Conservation (phyloP, 2,888 invertebrate genomes). For the Zeuzera pyrina region DNA sequence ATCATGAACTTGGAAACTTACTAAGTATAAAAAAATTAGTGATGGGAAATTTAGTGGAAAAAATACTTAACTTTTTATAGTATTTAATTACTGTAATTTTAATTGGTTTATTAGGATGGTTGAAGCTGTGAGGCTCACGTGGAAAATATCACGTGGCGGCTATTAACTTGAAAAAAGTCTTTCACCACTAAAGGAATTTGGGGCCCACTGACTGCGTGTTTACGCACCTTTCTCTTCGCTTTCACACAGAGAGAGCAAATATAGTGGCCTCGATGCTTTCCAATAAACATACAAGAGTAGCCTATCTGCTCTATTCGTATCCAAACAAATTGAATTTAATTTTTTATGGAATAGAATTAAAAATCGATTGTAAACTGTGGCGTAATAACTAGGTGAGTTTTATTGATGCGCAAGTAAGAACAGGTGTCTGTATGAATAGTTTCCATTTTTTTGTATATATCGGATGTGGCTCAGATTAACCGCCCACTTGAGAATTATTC, state of each 20-base stretch:
- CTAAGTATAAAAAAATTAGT: no score
- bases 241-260: slow-evolving; percentile 51
- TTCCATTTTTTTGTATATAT: slow-evolving; percentile 35
- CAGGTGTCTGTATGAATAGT: slow-evolving; percentile 37
- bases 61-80: no score
- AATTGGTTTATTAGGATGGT: no score
- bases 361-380: slow-evolving; percentile 4
- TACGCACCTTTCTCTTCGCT: slow-evolving; percentile 56
- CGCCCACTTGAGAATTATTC: no score
- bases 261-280: slow-evolving; percentile 38
- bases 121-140: no score
- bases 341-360: slow-evolving; percentile 3
- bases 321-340: slow-evolving; percentile 11
- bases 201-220: slow-evolving; percentile 28
- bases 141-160: slow-evolving; percentile 19
- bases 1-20: no score
- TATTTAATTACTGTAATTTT: no score
- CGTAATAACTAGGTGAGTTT: not conserved
- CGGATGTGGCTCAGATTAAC: slow-evolving; percentile 19
- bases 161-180: slow-evolving; percentile 35
- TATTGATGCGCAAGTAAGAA: slow-evolving; percentile 16
- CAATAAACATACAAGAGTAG: slow-evolving; percentile 13
- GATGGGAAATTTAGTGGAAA: no score
- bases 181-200: slow-evolving; percentile 54
- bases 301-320: slow-evolving; percentile 9